Evolutionary conservation across 2,888 invertebrate genomes (phyloP).

Genomic region (Celastrina argiolus): DNA sequence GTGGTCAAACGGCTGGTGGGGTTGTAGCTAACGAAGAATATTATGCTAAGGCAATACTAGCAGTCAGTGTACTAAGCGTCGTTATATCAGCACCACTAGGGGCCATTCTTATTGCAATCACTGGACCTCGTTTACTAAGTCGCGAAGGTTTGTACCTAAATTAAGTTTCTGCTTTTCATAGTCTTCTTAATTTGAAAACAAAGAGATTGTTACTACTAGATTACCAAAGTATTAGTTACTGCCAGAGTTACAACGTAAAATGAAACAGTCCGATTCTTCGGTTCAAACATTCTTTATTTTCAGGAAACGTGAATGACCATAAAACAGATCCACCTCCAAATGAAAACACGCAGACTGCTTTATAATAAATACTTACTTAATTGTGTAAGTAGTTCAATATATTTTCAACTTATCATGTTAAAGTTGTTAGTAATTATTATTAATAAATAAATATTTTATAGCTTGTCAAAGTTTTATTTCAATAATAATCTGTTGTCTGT

Average conservation of each 20-base stretch:
- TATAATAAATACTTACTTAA: neutral
- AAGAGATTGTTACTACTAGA: no score
- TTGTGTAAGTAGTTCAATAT: no score
- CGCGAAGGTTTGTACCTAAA: conserved; percentile 40
- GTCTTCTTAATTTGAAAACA: no score
- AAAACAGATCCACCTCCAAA: neutral
- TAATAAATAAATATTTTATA: no score
- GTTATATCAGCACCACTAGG: conserved; percentile 85
- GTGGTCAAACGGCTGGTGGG: conserved; percentile 57
- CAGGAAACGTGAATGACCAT: neutral
- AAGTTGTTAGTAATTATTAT: no score
- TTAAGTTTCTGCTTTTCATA: no score
- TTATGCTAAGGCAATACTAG: conserved; percentile 81
- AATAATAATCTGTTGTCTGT: no score
- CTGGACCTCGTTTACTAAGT: conserved; percentile 79
- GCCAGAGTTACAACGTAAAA: no score
- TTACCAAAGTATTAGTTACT: no score
- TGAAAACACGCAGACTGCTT: neutral
- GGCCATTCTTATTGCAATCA: conserved; percentile 82
- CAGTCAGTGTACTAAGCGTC: conserved; percentile 84
- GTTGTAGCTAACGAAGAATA: conserved; percentile 54
- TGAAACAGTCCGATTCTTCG: no score
- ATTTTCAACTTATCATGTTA: no score
- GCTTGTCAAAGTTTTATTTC: no score
- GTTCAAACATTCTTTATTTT: neutral